These are phyloP conservation scores for Invenusta paracnida DNA, from an alignment of 2,888 invertebrate species.

Conservation along the genomic window DNA sequence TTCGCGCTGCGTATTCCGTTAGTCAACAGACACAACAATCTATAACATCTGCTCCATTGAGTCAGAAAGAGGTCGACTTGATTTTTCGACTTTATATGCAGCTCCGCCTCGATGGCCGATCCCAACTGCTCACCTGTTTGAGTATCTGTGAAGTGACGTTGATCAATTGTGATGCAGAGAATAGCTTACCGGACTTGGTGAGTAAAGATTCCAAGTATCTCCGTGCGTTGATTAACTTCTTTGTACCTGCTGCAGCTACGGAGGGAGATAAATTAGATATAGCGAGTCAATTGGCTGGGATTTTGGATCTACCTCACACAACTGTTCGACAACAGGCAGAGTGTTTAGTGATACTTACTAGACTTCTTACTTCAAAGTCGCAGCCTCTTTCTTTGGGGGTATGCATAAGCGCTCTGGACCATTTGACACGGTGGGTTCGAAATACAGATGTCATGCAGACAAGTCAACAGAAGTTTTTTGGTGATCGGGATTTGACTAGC, in stretches of 20 bases:
- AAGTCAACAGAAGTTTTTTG: background rate
- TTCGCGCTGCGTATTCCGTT: background rate
- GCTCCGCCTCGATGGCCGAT: background rate
- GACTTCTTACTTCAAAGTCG: background rate
- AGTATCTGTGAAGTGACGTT: background rate
- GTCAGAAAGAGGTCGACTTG: background rate
- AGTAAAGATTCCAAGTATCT: background rate
- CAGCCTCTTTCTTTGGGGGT: background rate
- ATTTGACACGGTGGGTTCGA: background rate
- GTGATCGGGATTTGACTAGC: background rate
- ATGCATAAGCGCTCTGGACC: background rate
- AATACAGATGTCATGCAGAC: background rate
- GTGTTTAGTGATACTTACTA: background rate
- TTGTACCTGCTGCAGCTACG: background rate
- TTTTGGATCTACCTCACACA: background rate
- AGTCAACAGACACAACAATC: background rate
- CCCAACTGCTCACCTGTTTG: background rate
- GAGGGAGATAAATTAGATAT: background rate
- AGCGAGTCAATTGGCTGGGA: background rate
- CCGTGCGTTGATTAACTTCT: background rate
- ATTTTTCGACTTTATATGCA: background rate
- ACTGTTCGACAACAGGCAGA: background rate
- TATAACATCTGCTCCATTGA: background rate
- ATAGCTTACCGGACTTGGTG: background rate
- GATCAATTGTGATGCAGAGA: background rate